These are phyloP conservation scores for Lycopodina hypogea DNA, from an alignment of 37 sponge, comb jelly and placozoan genomes.

Conservation along the genomic window DNA sequence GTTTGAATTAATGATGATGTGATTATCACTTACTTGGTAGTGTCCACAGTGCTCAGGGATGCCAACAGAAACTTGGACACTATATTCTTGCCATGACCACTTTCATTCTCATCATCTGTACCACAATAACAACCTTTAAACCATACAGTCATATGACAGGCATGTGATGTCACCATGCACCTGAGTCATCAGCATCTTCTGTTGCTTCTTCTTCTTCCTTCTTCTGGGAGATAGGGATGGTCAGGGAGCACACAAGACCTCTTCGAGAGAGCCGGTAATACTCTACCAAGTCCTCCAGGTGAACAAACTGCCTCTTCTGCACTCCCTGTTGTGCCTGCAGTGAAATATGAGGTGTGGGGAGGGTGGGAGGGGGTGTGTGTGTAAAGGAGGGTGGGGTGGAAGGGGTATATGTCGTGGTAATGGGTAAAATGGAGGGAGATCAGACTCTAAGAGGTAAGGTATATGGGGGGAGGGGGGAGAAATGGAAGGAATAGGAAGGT, in stretches of 20 bases:
- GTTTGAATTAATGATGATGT: not conserved
- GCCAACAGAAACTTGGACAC: conserved; percentile 48
- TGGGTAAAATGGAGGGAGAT: too few relatives aligned
- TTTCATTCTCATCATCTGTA: conserved; percentile 25
- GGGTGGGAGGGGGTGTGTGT: not conserved
- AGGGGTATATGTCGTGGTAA: too few relatives aligned
- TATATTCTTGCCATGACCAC: conserved; percentile 17
- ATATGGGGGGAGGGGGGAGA: too few relatives aligned
- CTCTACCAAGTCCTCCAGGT: conserved; percentile 64
- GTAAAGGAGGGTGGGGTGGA: not conserved
- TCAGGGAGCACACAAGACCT: conserved; percentile 67
- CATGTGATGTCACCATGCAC: not conserved
- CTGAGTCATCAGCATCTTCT: conserved; percentile 30
- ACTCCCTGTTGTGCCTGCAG: conserved; percentile 66
- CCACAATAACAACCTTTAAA: not conserved
- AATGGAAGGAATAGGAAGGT: too few relatives aligned
- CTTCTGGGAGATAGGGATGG: conserved; percentile 49
- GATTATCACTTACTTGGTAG: conserved; percentile 9
- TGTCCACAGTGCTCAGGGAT: conserved; percentile 35
- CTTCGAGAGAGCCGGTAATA: conserved; percentile 55
- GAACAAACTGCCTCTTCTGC: conserved; percentile 36
- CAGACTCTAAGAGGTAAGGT: too few relatives aligned
- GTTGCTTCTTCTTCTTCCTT: conserved; percentile 27
- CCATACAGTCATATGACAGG: not conserved
- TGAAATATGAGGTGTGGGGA: not conserved